Conservation (phyloP, 2,888 invertebrate genomes). For the Sycophila texana region DNA sequence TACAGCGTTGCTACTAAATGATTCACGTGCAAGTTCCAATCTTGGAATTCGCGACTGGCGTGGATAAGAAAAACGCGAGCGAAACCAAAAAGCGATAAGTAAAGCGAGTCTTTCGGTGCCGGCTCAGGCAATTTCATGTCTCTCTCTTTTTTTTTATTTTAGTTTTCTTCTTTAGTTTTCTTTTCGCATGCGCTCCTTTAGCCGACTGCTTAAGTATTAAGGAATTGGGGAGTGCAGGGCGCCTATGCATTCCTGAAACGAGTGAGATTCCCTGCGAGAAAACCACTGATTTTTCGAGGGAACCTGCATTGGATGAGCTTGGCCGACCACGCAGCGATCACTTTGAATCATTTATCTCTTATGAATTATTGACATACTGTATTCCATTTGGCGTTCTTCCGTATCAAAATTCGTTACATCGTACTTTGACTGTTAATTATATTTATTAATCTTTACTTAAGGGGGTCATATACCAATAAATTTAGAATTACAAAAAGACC, state of each 20-base stretch:
- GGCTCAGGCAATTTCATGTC: conserved; percentile 53
- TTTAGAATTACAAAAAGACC: too few species aligned
- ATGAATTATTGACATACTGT: conserved; percentile 18
- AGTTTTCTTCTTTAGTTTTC: background rate
- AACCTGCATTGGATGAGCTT: background rate
- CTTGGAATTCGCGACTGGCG: conserved; percentile 18
- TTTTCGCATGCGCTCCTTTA: background rate
- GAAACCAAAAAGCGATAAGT: conserved; percentile 57
- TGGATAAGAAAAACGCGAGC: conserved; percentile 32
- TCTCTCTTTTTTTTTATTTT: conserved; percentile 1
- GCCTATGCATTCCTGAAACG: conserved; percentile 30
- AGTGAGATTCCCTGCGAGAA: background rate
- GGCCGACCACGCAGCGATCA: conserved; percentile 6
- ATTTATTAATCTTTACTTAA: too few species aligned
- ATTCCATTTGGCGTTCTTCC: conserved; percentile 1
- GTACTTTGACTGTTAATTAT: too few species aligned
- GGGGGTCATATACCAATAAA: too few species aligned
- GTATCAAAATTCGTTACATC: too few species aligned
- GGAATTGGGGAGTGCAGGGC: conserved; percentile 15
- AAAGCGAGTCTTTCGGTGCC: conserved; percentile 52
- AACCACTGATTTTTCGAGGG: conserved; percentile 25
- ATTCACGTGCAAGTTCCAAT: conserved; percentile 58
- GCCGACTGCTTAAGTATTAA: background rate
- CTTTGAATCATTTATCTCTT: conserved; percentile 24
- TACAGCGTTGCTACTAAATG: conserved; percentile 57